Evolutionary conservation across 2,888 invertebrate genomes (phyloP), one percentile per base, ranked within the genome.

Genomic region (Oxystoma pomonae): DNA sequence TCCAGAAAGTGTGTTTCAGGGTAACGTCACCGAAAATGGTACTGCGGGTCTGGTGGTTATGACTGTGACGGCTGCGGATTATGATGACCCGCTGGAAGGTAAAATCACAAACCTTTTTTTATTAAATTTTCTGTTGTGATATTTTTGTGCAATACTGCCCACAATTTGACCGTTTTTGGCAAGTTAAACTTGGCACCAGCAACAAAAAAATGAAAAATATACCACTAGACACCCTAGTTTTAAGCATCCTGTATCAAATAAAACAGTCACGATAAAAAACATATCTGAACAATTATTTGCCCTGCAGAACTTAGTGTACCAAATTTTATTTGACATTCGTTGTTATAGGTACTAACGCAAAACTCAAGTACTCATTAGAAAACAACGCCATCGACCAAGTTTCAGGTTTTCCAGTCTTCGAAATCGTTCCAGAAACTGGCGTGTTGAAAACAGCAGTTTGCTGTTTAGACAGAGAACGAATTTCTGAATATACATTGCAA

Each of bases 41-140:
- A 94, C 94, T n/a, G 93, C 94, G 73, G 96, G 95, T 68, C 96
- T 96, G 93, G 94, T 96, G 66, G 96, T 98, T 62, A 96, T 97
- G 96, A 96, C 96, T 57, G 97, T 97, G 92, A 96, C 95, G n/a
- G 98, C 97, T 7, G 92, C 94, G 52, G 98, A 98, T 82, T 96
- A 96, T 77, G 98, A 98, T 78, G 96, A 96, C 77, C 96, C 96
- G 1, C 91, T 90, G 65, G 96, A 97, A 83, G 95, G 96, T 62
- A 91, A 92, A 64, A 35, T 35, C 35, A 7, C 35, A 35, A 35
- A 35, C n/a, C n/a, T n/a, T n/a, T n/a, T n/a, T n/a, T n/a, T n/a
- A n/a, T n/a, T n/a, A n/a, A n/a, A n/a, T n/a, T n/a, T n/a, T n/a
- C n/a, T n/a, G n/a, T n/a, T n/a, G n/a, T n/a, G n/a, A n/a, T n/a